Conservation (phyloP, 1,140 invertebrate species). For the Geopemphigus sp. region DNA sequence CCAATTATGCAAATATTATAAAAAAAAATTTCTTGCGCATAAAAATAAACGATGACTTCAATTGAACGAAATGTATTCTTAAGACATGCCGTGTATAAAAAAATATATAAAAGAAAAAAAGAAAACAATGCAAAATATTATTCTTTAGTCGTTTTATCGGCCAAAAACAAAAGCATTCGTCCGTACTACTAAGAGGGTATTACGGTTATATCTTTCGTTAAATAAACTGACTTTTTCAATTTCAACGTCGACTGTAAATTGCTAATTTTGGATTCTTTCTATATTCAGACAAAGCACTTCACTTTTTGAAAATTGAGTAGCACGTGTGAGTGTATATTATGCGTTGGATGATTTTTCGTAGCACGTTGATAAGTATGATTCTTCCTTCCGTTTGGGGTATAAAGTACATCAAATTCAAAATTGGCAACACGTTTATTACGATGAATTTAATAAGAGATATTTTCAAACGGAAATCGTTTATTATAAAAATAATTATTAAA, state of each 20-base stretch:
- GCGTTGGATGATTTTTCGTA: neutral
- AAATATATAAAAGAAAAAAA: neutral
- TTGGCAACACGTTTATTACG: too few species aligned
- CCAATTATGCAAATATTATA: slow-evolving; percentile 43
- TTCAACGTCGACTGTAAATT: slow-evolving; percentile 28
- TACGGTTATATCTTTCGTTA: slow-evolving; percentile 21
- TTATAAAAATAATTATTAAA: too few species aligned
- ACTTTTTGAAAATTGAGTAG: neutral
- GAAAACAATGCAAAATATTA: slow-evolving; percentile 33
- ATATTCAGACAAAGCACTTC: neutral
- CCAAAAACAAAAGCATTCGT: slow-evolving; percentile 26
- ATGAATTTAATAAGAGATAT: too few species aligned
- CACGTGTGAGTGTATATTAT: neutral
- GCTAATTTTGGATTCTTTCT: slow-evolving; percentile 6
- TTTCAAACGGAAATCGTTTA: too few species aligned
- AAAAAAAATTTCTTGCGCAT: neutral
- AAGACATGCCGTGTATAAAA: neutral
- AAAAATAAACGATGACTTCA: slow-evolving; percentile 38
- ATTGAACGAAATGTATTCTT: slow-evolving; percentile 27
- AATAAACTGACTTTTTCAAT: slow-evolving; percentile 36
- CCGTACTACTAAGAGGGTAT: slow-evolving; percentile 7
- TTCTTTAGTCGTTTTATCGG: slow-evolving; percentile 23
- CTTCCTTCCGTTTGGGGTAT: neutral
- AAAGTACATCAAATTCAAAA: neutral
- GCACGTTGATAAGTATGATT: neutral